A percentile compares a stretch with the other conserved stretches of the same genome.
phyloP scores from a whole-genome alignment of 2,888 invertebrate genomes.

The Cremastinae sp. region DNA sequence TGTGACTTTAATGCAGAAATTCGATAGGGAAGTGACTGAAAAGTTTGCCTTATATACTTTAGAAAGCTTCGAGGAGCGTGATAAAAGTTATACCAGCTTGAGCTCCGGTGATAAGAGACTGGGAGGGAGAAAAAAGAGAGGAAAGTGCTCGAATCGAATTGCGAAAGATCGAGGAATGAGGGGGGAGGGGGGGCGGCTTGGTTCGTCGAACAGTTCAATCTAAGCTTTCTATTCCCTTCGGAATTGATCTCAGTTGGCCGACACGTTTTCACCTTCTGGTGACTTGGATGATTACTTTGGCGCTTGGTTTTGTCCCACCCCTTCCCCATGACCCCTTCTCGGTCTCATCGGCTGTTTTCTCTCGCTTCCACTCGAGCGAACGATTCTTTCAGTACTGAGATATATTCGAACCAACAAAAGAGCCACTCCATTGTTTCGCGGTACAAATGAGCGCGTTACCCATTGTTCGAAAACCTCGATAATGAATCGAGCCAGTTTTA shows the following conservation, averaged over 20 bases:
- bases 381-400: conserved; percentile 13
- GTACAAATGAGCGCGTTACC: neutral
- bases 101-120: neutral
- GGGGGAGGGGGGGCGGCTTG: conserved; percentile 36
- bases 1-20: neutral
- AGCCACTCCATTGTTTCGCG: conserved; percentile 18
- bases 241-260: conserved; percentile 32
- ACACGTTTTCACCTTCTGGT: conserved; percentile 57
- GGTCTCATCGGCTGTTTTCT: conserved; percentile 14
- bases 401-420: neutral
- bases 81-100: conserved; percentile 25
- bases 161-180: conserved; percentile 47
- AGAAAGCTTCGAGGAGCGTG: neutral
- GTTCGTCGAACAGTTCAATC: conserved; percentile 42
- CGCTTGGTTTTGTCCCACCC: conserved; percentile 28
- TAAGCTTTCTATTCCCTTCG: conserved; percentile 41
- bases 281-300: conserved; percentile 58
- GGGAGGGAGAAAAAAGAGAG: conserved; percentile 19
- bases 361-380: conserved; percentile 29
- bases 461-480: neutral
- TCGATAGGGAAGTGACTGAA: neutral
- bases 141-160: conserved; percentile 41
- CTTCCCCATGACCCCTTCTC: conserved; percentile 4
- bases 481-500: neutral
- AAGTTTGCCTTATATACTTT: conserved; percentile 32